Evolutionary conservation across 2,113 vertebrate species (phyloP).

Genomic region (Narcine bancroftii): DNA sequence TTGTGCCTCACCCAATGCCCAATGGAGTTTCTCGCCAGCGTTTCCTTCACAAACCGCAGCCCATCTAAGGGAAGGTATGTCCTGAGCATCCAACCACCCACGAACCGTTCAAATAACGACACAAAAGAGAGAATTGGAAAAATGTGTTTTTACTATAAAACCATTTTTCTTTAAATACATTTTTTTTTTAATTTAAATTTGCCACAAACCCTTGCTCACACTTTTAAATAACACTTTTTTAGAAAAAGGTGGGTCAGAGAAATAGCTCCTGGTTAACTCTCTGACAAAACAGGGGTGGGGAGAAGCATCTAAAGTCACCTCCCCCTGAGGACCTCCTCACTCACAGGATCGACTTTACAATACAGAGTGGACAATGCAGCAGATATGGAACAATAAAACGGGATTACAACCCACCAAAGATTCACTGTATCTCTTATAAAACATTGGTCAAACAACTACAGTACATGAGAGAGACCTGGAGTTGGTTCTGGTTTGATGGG

Average conservation of each 20-base stretch:
- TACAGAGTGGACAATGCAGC: slow-evolving; percentile 17
- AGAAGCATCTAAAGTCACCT: not conserved
- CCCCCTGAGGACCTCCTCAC: not conserved
- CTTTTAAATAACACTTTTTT: slow-evolving; percentile 9
- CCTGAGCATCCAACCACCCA: too few relatives aligned
- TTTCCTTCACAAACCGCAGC: not conserved
- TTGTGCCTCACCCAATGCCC: too few relatives aligned
- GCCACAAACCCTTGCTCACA: not conserved
- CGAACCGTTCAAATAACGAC: not conserved
- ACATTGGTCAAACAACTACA: not conserved
- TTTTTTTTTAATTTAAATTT: not conserved
- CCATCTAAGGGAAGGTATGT: not conserved
- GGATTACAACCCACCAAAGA: not conserved
- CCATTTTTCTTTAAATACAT: not conserved
- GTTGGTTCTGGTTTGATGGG: not conserved
- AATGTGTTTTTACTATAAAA: slow-evolving; percentile 19
- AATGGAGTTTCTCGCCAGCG: too few relatives aligned
- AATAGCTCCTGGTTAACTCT: not conserved
- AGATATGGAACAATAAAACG: not conserved
- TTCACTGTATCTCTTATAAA: not conserved
- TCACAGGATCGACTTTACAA: not conserved
- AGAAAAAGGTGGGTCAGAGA: not conserved
- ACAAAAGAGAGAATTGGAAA: not conserved
- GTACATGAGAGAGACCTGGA: not conserved
- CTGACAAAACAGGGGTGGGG: not conserved